Evolutionary conservation across 2,113 vertebrate genomes (phyloP), one percentile per base, ranked within the genome.

Genomic region (Equus quagga): DNA sequence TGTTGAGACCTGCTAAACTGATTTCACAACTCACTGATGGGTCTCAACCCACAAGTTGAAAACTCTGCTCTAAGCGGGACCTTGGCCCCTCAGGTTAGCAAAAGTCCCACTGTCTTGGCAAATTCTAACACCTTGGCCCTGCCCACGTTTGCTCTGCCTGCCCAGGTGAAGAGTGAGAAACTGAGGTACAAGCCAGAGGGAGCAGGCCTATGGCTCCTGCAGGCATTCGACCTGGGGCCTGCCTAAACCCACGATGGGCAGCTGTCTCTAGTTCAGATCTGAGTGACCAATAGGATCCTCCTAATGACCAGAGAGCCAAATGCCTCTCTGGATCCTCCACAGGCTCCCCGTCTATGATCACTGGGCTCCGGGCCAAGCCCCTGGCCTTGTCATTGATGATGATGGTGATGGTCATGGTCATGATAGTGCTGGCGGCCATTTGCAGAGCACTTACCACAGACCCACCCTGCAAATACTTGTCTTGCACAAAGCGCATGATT

Each of bases 401-500:
- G 4, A 3, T 33, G 2, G 2, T 6, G 17, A 23, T 3, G 8
- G 13, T 12, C 2, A 6, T 49, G 0, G 1, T 8, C 9, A 54
- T 21, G 3, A 31, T 9, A 4, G 10, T 11, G 28, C 51, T 0
- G 54, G 36, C 33, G 51, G 56, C 46, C 44, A 58, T 3, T 4
- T 64, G 36, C 4, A 62, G 49, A 73, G n/a, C 13, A 44, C 46
- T 85, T 41, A 75, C 28, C 49, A 14, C 2, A 49, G 76, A 23
- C 12, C 26, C 31, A 65, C 31, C 51, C 7, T 62, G 44, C 28
- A 28, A 69, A 73, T 23, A 21, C 51, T 85, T 80, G 76, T 87
- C 72, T 70, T 23, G 31, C 33, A 58, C 21, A 19, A 60, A 56
- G 49, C 56, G 80, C n/a, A 36, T 44, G 6, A 44, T 54, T 44